These are phyloP conservation scores for Cosmorhoe ocellata DNA, from an alignment of 2,888 invertebrate species.

Conservation along the genomic window DNA sequence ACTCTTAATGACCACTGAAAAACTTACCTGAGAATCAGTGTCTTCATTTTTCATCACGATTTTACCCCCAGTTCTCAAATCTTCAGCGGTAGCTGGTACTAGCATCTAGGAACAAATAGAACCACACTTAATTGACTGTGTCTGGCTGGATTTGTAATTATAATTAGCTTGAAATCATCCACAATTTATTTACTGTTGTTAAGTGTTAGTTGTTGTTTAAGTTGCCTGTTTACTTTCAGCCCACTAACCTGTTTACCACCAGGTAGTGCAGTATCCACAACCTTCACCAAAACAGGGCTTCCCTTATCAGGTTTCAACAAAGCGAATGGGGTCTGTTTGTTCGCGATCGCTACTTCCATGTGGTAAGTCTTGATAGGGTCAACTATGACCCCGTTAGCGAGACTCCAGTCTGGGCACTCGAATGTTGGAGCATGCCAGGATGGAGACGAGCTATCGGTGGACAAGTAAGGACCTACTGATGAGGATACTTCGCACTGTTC, in stretches of 20 bases:
- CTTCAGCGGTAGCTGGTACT: constrained; percentile 88
- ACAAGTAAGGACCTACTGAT: constrained; percentile 60
- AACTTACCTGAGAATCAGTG: constrained; percentile 40
- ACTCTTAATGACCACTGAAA: too few species aligned
- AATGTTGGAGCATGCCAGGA: constrained; percentile 29
- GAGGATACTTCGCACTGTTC: constrained; percentile 71
- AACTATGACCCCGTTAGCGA: constrained; percentile 83
- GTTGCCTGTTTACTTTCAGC: too few species aligned
- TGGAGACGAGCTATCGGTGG: constrained; percentile 35
- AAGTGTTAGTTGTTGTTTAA: too few species aligned
- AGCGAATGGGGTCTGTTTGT: constrained; percentile 87
- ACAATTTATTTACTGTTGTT: too few species aligned
- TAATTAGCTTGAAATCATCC: too few species aligned
- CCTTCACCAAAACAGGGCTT: constrained; percentile 86
- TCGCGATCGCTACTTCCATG: constrained; percentile 85
- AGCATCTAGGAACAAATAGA: constrained; percentile 75
- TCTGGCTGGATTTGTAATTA: too few species aligned
- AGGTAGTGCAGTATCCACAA: constrained; percentile 78
- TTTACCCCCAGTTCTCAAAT: constrained; percentile 85
- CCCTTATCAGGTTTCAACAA: constrained; percentile 85
- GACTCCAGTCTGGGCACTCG: constrained; percentile 39
- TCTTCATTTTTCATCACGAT: constrained; percentile 69
- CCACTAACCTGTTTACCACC: constrained; percentile 73
- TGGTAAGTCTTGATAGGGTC: constrained; percentile 87
- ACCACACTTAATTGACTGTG: too few species aligned